Percentiles rank a stretch among this genome's conserved stretches.
These are phyloP conservation scores for Nibea coibor DNA, from an alignment of 2,113 vertebrate species.

Conservation along the genomic window DNA sequence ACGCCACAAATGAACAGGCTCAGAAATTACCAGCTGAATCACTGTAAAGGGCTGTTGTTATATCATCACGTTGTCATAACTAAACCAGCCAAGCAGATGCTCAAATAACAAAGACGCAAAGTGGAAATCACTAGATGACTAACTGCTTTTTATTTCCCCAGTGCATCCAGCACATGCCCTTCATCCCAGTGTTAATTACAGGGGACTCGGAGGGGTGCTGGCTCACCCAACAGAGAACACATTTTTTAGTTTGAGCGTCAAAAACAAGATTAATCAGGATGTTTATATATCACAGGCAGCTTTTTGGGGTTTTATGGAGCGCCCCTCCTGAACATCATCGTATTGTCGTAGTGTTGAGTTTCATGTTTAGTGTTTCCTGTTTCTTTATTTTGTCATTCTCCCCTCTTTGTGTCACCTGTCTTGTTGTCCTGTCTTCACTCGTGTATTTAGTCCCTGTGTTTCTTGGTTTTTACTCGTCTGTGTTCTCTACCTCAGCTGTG, in stretches of 20 bases:
- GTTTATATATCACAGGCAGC: neutral
- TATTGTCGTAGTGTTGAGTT: too few relatives aligned
- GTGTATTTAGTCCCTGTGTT: too few relatives aligned
- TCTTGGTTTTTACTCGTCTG: too few relatives aligned
- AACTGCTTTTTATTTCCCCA: too few relatives aligned
- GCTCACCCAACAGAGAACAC: neutral
- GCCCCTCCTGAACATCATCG: neutral
- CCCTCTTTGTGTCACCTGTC: too few relatives aligned
- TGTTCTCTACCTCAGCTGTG: too few relatives aligned
- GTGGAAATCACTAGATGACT: neutral
- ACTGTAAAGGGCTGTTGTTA: neutral
- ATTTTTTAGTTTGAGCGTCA: neutral
- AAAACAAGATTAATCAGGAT: neutral
- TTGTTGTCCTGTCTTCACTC: too few relatives aligned
- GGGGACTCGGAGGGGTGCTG: neutral
- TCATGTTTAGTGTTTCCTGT: too few relatives aligned
- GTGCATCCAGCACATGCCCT: neutral
- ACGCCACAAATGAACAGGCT: neutral
- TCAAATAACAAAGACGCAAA: neutral
- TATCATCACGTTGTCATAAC: neutral
- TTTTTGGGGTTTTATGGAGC: neutral
- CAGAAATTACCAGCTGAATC: slow-evolving; percentile 1
- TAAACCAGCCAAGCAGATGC: neutral
- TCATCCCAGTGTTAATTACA: neutral
- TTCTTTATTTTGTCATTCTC: too few relatives aligned